phyloP scores from a whole-genome alignment of 2,888 invertebrate genomes.

The Leptopilina myrica region DNA sequence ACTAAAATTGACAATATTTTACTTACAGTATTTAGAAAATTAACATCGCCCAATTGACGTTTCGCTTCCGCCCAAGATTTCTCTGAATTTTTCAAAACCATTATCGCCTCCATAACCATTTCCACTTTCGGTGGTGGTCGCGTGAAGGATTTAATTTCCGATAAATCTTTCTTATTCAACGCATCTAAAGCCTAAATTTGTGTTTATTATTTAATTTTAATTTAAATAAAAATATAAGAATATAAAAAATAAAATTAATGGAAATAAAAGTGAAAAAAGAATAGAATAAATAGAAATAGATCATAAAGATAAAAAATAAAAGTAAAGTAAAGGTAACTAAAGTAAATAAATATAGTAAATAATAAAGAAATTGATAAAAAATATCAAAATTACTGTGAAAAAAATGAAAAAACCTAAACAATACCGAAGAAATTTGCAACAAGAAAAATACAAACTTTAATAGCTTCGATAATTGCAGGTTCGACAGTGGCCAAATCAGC shows the following conservation, averaged over 20 bases:
- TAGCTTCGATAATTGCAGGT: conserved; percentile 91
- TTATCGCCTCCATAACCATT: conserved; percentile 93
- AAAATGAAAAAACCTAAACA: too few species aligned
- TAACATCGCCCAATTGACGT: conserved; percentile 88
- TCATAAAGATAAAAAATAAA: too few species aligned
- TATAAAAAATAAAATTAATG: background rate
- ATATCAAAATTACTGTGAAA: too few species aligned
- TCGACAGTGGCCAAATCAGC: conserved; percentile 90
- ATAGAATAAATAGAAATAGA: background rate
- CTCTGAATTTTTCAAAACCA: conserved; percentile 87
- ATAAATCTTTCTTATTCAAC: conserved; percentile 90
- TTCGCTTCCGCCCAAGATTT: conserved; percentile 94
- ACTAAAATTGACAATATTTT: too few species aligned
- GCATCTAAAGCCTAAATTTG: conserved; percentile 83
- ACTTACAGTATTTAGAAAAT: conserved; percentile 82
- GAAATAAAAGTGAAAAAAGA: background rate
- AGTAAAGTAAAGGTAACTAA: too few species aligned
- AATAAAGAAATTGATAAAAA: too few species aligned
- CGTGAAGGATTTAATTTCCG: conserved; percentile 93
- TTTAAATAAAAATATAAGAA: background rate
- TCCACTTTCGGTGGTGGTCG: conserved; percentile 92
- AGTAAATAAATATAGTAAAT: too few species aligned
- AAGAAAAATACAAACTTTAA: background rate
- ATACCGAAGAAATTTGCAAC: too few species aligned
- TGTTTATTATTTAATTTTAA: background rate